Base-by-base conservation (phyloP, 1,140 invertebrate species). In the Zophobas atratus region DNA sequence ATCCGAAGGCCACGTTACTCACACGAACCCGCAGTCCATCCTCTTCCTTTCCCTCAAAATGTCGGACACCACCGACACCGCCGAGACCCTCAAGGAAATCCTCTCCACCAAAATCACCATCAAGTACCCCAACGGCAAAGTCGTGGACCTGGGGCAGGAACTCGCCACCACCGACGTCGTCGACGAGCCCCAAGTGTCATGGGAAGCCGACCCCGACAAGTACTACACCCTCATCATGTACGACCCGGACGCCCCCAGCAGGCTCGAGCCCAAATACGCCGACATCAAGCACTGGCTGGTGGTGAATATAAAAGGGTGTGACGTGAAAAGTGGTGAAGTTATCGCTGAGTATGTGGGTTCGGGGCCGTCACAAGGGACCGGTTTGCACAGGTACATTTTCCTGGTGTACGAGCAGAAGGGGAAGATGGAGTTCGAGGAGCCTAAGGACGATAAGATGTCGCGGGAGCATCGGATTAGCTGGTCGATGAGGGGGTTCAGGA, bases 151-250 rank as follows among this genome's bases (percentile, higher is more conserved):
- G 41, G 95, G 95, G 1, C 95, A 95, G 81, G 92, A 92, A 82
- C 84, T 94, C 6, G 94, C 95, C 46, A 93, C 94, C 0, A 94
- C 92, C 1, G 88, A 93, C 82, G 93, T 94, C 0, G 93, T 93
- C 84, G 90, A 93, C 86, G 84, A 87, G 73, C 93, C 94, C 0
- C 87, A 84, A 1, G 89, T 95, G 1, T 85, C 86, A 32, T 96
- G 92, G 90, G 86, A 89, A 8, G 91, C 90, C n/a, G 90, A 92
- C 1, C 75, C 87, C 1, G 87, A 89, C 76, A 82, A 87, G 36
- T 91, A 90, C 80, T 98, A 97, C 84, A 95, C 94, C 4, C 86
- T 98, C 0, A 91, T 92, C 63, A 92, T 97, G 93, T 93, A 8
- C 38, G 60, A 67, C 32, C 60, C 39, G n/a, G 60, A 67, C 39